Evolutionary conservation across 2,888 invertebrate species (phyloP).

Genomic region (Chymomyza fuscimana): DNA sequence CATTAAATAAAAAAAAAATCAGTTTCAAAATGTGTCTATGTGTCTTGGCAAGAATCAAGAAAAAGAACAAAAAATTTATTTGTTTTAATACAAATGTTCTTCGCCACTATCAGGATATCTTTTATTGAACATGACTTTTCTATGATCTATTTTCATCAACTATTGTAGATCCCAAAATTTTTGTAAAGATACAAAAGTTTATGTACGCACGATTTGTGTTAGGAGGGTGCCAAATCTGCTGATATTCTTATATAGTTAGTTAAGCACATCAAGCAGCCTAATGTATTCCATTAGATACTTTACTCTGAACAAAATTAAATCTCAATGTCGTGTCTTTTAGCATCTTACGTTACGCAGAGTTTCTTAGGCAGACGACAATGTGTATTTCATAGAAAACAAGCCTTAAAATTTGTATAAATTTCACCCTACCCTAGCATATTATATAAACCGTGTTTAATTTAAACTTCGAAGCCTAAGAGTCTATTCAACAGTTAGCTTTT

Average conservation of each 20-base stretch:
- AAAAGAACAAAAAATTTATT: background rate
- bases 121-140: background rate
- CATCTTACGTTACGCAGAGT: conserved; percentile 13
- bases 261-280: background rate
- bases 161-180: background rate
- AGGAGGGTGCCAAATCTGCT: background rate
- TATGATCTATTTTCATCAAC: background rate
- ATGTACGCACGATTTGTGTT: background rate
- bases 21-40: conserved; percentile 28
- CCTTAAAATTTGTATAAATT: conserved; percentile 42
- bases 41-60: background rate
- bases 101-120: background rate
- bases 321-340: conserved; percentile 15
- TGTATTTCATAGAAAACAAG: conserved; percentile 34
- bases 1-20: conserved; percentile 48
- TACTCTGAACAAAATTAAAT: conserved; percentile 33
- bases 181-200: background rate
- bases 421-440: conserved; percentile 54
- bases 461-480: conserved; percentile 46
- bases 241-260: too few relatives aligned
- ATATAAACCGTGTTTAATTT: conserved; percentile 58
- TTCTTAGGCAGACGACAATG: background rate
- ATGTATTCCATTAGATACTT: background rate
- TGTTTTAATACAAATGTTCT: conserved; percentile 12
- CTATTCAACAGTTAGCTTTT: conserved; percentile 60